A percentile compares a stretch with the other conserved stretches of the same genome.
Conservation (phyloP, 2,888 invertebrate genomes). For the Sussaba pulchella region DNA sequence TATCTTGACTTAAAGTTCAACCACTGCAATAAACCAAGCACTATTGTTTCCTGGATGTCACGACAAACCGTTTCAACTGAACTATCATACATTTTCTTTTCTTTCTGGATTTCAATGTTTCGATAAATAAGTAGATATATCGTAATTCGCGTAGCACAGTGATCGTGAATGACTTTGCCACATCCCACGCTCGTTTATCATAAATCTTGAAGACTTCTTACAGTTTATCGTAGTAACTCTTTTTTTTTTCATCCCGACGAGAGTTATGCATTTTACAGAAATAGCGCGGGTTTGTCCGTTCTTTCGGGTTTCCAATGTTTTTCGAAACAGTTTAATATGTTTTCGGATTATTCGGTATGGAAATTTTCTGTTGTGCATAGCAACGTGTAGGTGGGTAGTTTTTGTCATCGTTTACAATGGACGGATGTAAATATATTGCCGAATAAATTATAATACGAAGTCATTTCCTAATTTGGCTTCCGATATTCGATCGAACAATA, state of each 20-base stretch:
- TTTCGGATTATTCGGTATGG: too few relatives aligned
- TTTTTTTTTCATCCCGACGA: constrained; percentile 2
- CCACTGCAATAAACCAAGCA: constrained; percentile 42
- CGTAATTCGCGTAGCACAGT: constrained; percentile 49
- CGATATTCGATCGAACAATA: too few relatives aligned
- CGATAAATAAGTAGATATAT: constrained; percentile 30
- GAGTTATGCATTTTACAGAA: too few relatives aligned
- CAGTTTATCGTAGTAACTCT: constrained; percentile 47
- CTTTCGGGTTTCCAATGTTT: constrained; percentile 1
- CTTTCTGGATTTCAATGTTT: constrained; percentile 6
- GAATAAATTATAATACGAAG: too few relatives aligned
- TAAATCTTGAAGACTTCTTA: constrained; percentile 5
- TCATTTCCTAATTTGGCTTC: too few relatives aligned
- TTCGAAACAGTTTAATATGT: not conserved
- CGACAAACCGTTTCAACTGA: not conserved
- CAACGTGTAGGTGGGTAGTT: too few relatives aligned
- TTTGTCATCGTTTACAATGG: too few relatives aligned
- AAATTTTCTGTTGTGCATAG: too few relatives aligned
- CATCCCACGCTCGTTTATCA: constrained; percentile 53
- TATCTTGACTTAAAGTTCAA: constrained; percentile 50
- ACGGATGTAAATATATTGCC: too few relatives aligned
- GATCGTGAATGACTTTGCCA: constrained; percentile 48
- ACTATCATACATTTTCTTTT: not conserved
- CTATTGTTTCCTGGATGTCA: not conserved
- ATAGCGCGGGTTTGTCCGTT: not conserved